Conservation (phyloP, 2,888 invertebrate genomes). For the Heliothis peltigera region DNA sequence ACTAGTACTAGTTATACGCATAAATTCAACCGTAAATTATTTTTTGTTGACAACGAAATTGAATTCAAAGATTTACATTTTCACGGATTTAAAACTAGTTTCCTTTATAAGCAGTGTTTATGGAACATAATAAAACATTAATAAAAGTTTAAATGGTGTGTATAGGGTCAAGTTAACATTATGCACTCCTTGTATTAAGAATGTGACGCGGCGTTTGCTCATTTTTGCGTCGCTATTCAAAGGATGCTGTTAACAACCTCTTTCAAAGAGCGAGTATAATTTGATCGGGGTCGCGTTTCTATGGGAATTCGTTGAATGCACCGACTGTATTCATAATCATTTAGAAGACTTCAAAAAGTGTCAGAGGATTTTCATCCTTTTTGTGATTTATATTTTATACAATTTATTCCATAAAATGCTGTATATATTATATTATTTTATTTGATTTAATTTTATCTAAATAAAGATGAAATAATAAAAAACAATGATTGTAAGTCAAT, state of each 20-base stretch:
- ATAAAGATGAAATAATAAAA: not conserved
- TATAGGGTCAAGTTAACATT: constrained; percentile 86
- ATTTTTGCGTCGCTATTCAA: constrained; percentile 86
- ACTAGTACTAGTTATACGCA: constrained; percentile 57
- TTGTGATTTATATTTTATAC: not conserved
- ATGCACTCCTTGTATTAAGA: constrained; percentile 82
- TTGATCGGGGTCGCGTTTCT: constrained; percentile 88
- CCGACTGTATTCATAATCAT: constrained; percentile 58
- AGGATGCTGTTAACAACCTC: constrained; percentile 89
- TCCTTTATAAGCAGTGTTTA: constrained; percentile 76
- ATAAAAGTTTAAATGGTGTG: constrained; percentile 83
- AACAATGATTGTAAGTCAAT: not conserved
- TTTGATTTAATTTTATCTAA: not conserved
- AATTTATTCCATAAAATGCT: not conserved
- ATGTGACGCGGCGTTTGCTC: constrained; percentile 87
- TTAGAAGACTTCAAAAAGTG: constrained; percentile 26
- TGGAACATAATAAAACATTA: constrained; percentile 79
- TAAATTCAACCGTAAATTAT: constrained; percentile 50
- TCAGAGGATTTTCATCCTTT: constrained; percentile 9
- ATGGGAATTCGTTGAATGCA: constrained; percentile 83
- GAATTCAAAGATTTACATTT: constrained; percentile 73
- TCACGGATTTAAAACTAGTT: constrained; percentile 77
- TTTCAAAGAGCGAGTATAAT: constrained; percentile 88
- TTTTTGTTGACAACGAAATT: constrained; percentile 51
- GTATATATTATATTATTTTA: too few species aligned